A percentile compares a stretch with the other conserved stretches of the same genome.
phyloP scores from a whole-genome alignment of 1,140 invertebrate genomes.

The Danaus plexippus region DNA sequence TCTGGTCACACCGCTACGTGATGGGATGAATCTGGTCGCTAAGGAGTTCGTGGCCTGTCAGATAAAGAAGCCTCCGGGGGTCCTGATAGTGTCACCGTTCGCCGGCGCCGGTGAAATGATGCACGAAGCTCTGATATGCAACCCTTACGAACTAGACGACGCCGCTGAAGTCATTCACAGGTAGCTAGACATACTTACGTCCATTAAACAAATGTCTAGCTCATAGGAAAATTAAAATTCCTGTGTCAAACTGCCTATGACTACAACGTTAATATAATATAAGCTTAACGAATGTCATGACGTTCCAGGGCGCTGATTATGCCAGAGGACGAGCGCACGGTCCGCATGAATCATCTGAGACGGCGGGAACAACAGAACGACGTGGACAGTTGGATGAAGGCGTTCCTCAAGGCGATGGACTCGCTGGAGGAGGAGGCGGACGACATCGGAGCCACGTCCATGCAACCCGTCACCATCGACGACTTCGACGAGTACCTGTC shows the following conservation, averaged over 20 bases:
- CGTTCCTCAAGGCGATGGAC: conserved; percentile 89
- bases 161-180: conserved; percentile 89
- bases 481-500: conserved; percentile 90
- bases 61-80: conserved; percentile 88
- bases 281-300: not conserved
- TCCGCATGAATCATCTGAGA: conserved; percentile 89
- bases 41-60: conserved; percentile 95
- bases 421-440: conserved; percentile 83
- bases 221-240: not conserved
- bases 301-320: conserved; percentile 83
- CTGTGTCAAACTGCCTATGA: not conserved
- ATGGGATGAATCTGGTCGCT: conserved; percentile 95
- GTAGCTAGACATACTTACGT: too few species aligned
- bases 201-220: conserved; percentile 4
- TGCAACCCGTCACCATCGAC: conserved; percentile 88
- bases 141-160: conserved; percentile 91
- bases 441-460: conserved; percentile 83
- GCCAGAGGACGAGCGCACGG: conserved; percentile 88
- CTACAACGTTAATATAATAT: too few species aligned
- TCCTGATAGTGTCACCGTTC: conserved; percentile 91
- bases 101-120: conserved; percentile 93
- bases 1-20: conserved; percentile 87
- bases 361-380: conserved; percentile 86
- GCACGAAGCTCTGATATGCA: conserved; percentile 91
- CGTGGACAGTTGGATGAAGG: conserved; percentile 91